These are phyloP conservation scores for Falco novaeseelandiae DNA, from an alignment of 2,797 vertebrate species.

Conservation along the genomic window DNA sequence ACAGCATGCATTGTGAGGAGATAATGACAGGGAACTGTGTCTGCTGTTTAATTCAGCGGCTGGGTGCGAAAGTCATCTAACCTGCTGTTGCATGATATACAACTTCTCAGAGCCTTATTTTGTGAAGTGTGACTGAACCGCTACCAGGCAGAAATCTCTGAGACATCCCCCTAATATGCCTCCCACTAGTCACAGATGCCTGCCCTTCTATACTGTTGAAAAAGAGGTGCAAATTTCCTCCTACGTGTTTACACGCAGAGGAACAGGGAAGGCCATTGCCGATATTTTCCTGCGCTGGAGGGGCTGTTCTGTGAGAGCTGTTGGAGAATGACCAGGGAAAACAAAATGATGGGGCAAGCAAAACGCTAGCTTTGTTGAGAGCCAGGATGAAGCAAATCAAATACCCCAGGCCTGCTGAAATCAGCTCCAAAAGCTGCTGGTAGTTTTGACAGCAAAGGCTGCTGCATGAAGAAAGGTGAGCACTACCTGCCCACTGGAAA, in stretches of 20 bases:
- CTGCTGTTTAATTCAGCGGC: background rate
- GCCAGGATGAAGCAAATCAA: background rate
- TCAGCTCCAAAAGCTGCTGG: background rate
- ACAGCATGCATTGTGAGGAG: background rate
- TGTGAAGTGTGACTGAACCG: background rate
- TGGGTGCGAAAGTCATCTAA: background rate
- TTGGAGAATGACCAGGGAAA: background rate
- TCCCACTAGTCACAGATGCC: background rate
- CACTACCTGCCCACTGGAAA: background rate
- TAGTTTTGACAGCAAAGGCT: background rate
- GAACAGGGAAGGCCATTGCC: rapidly evolving
- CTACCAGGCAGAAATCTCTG: background rate
- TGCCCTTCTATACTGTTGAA: background rate
- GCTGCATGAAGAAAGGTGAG: rapidly evolving
- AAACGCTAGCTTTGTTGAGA: background rate
- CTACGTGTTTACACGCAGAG: rapidly evolving
- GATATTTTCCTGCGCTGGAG: rapidly evolving
- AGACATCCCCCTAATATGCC: background rate
- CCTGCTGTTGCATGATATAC: background rate
- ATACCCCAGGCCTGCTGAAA: background rate
- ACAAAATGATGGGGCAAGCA: background rate
- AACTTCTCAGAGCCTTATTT: background rate
- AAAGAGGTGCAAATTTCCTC: background rate
- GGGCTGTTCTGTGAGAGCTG: background rate
- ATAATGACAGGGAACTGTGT: rapidly evolving